Percentiles rank a stretch among this genome's conserved stretches.
Conservation (phyloP, 2,888 invertebrate species). For the Spodoptera littoralis region DNA sequence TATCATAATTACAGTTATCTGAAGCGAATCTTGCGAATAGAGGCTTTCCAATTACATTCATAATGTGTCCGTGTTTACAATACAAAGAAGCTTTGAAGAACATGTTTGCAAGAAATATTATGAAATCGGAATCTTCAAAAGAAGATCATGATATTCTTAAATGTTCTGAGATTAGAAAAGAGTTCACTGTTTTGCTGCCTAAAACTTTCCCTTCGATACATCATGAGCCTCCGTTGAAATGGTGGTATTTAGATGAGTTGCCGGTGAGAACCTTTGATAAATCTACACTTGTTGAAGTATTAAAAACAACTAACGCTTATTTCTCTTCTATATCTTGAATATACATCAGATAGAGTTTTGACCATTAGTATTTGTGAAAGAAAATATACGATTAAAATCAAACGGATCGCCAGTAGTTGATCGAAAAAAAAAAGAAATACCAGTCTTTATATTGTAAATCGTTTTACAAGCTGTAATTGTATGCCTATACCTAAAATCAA, state of each 20-base stretch:
- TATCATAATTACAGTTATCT: slow-evolving; percentile 64
- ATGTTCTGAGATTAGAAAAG: slow-evolving; percentile 67
- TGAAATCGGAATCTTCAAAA: slow-evolving; percentile 70
- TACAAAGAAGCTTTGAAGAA: slow-evolving; percentile 74
- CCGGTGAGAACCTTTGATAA: slow-evolving; percentile 62
- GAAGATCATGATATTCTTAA: slow-evolving; percentile 71
- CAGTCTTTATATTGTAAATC: too few relatives aligned
- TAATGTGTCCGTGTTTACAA: slow-evolving; percentile 73
- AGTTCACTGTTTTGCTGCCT: slow-evolving; percentile 77
- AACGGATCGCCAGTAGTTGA: too few relatives aligned
- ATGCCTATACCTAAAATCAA: too few relatives aligned
- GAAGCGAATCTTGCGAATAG: slow-evolving; percentile 69
- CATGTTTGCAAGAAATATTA: slow-evolving; percentile 68
- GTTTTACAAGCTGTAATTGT: too few relatives aligned
- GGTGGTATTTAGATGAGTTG: slow-evolving; percentile 78
- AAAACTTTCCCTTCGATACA: slow-evolving; percentile 75
- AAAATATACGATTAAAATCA: too few relatives aligned
- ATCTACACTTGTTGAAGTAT: too few relatives aligned
- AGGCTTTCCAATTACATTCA: slow-evolving; percentile 80
- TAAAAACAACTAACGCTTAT: too few relatives aligned
- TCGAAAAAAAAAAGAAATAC: too few relatives aligned
- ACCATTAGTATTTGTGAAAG: neutral
- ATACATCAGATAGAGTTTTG: too few relatives aligned
- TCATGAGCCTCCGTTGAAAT: slow-evolving; percentile 72
- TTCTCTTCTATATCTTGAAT: too few relatives aligned